Base-by-base conservation (phyloP, 53 echinoderm and acorn worm species). In the Stichopus horrens region DNA sequence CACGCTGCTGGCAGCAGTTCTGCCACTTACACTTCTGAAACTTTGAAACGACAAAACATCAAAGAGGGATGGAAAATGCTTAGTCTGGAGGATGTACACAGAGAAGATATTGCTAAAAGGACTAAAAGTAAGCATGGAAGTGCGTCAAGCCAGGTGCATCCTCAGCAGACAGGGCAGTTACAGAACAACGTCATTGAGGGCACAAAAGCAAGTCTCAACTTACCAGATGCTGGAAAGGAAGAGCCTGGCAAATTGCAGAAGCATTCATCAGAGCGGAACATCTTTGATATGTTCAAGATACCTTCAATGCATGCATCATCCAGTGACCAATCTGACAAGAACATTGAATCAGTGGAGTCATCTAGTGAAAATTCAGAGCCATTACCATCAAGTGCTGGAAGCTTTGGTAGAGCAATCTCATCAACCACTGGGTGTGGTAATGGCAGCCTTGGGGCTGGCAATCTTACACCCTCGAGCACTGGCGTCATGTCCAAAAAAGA, bases 241-340 rank as follows among this genome's bases (percentile, higher is more conserved):
- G 71, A 7, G 14, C 18, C 71, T 16, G 18, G 7, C 6, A 71
- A 5, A 18, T 71, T 20, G n/a, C n/a, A 20, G 14, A 71, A 71
- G 71, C 18, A 16, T 71, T 76, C 77, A 23, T 53, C 52, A 76
- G 85, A 85, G 37, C 63, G 67, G 14, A 85, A 85, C 51, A 85
- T 85, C 8, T 85, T 85, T 85, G 85, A 85, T 10, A 67, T 85
- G 85, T 85, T 85, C 52, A 65, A 85, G 59, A 85, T 85, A 67
- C 68, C 85, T 22, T 10, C 65, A 8, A 85, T 8, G 5, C 57
- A 57, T 58, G 23, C 23, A 23, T 5, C 85, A 22, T 51, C 77
- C 77, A 4, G 9, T 7, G 23, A 76, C 14, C 9, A 76, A 7
- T 76, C 52, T 76, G 37, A 76, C 16, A 51, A 22, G 16, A 54